phyloP scores from a whole-genome alignment of 2,888 invertebrate genomes.

The Sinodicranocentrus sp. region DNA sequence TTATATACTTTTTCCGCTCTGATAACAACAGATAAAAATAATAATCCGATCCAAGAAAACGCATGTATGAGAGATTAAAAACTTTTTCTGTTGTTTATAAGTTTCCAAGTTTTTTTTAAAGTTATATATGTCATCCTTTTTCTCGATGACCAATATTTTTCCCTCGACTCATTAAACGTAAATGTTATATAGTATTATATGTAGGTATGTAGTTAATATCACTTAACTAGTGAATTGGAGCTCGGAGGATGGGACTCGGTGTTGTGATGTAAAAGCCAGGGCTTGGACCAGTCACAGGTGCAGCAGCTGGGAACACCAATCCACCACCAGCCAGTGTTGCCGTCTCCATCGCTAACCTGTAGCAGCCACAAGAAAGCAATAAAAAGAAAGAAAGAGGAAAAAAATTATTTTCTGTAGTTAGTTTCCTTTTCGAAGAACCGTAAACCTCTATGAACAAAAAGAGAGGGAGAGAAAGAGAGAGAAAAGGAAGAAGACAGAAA shows the following conservation, averaged over 20 bases:
- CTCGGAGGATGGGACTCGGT: slow-evolving; percentile 76
- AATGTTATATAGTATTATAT: slow-evolving; percentile 4
- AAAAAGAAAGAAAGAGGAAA: slow-evolving; percentile 27
- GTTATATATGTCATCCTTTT: not conserved
- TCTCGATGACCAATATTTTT: slow-evolving; percentile 7
- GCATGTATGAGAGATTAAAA: not conserved
- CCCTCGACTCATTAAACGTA: not conserved
- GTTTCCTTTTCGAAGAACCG: too few relatives aligned
- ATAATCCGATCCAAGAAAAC: not conserved
- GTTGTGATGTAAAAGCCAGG: slow-evolving; percentile 77
- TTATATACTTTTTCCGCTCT: not conserved
- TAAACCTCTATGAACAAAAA: too few relatives aligned
- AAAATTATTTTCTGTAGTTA: not conserved
- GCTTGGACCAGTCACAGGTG: slow-evolving; percentile 76
- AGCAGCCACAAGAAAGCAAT: slow-evolving; percentile 57
- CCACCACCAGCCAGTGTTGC: slow-evolving; percentile 86
- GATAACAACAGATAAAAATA: not conserved
- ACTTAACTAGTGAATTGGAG: slow-evolving; percentile 76
- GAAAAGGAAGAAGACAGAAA: too few relatives aligned
- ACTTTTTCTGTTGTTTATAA: not conserved
- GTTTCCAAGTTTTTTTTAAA: slow-evolving; percentile 6
- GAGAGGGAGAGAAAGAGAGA: too few relatives aligned
- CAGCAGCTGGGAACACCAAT: slow-evolving; percentile 75
- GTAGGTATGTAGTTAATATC: slow-evolving; percentile 57
- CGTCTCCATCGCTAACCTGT: slow-evolving; percentile 97